Conservation (phyloP, 2,797 vertebrate genomes). For the Lateolabrax maculatus region DNA sequence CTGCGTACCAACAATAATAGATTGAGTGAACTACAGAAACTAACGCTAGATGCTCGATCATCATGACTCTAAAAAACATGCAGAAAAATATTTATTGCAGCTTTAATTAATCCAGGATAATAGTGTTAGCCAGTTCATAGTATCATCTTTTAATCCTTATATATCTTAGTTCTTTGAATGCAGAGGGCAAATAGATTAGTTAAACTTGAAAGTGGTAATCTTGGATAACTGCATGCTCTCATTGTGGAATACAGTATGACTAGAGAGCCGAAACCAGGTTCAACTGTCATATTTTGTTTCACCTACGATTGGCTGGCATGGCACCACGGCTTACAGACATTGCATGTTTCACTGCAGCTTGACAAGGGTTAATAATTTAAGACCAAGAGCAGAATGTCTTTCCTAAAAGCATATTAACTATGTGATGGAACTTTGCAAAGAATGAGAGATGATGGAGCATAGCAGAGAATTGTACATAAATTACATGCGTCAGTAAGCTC, state of each 20-base stretch:
- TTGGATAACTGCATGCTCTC: constrained; percentile 6
- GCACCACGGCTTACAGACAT: constrained; percentile 7
- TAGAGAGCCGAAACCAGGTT: constrained; percentile 1
- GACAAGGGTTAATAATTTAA: constrained; percentile 40
- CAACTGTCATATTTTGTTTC: neutral
- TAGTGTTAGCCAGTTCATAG: constrained; percentile 18
- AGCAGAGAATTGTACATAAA: constrained; percentile 15
- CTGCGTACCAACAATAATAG: neutral
- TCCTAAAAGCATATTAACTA: constrained; percentile 29
- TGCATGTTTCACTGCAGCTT: constrained; percentile 13
- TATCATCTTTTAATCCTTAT: constrained; percentile 43
- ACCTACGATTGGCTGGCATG: neutral
- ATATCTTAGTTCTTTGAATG: constrained; percentile 26
- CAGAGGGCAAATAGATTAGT: constrained; percentile 45
- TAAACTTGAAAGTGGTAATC: constrained; percentile 33
- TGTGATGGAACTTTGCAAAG: constrained; percentile 29
- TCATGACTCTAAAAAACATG: neutral
- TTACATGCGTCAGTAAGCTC: constrained; percentile 15
- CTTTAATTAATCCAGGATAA: constrained; percentile 46
- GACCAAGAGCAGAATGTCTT: constrained; percentile 17
- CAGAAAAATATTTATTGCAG: constrained; percentile 20
- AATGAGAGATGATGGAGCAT: constrained; percentile 6
- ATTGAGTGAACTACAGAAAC: neutral
- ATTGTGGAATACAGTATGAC: constrained; percentile 15
- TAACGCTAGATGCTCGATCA: neutral